Base-by-base conservation (phyloP, 2,888 invertebrate species). In the Pharmacophagus antenor region DNA sequence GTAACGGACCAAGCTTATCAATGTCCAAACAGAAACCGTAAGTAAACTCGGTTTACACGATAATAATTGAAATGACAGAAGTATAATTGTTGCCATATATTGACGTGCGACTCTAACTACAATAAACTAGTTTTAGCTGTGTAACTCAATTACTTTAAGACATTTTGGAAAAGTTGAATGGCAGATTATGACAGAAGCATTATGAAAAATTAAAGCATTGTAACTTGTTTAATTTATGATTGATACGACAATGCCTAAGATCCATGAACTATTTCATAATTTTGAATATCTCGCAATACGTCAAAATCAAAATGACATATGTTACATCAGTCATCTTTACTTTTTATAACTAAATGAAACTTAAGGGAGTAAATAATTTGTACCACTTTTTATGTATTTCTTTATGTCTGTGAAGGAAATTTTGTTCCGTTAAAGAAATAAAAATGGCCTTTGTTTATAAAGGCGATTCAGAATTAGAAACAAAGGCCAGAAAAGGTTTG, bases 401-500 rank as follows among this genome's bases (percentile, higher is more conserved):
- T 37, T 5, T 37, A 37, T 37, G 2, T n/a, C n/a, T n/a, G n/a
- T 1, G 4, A 37, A 37, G 37, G 15, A 2, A 15, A 15, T 37
- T n/a, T 37, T 37, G 15, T 37, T 1, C n/a, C 2, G 5, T n/a
- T 37, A 37, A 25, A 25, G 23, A 37, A 4, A 15, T 18, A 20
- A 56, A n/a, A 51, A 90, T 90, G 90, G 82, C 89, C 22, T 89
- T 89, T 68, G 88, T 88, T 2, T 89, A 89, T 62, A 88, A 85
- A 77, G 87, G 84, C 2, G 95, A 95, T 80, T 85, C 92, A 42
- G 95, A 94, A 73, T 82, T 95, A 63, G 94, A 95, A 79, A 90
- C 92, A 0, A 94, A 93, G 80, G 93, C 94, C 5, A 94, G 93
- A 69, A 95, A 94, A 93, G 93, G 95, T 95, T 85, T 65, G 63